phyloP scores from a whole-genome alignment of 2,113 vertebrate genomes.

The Thamnophis sirtalis region DNA sequence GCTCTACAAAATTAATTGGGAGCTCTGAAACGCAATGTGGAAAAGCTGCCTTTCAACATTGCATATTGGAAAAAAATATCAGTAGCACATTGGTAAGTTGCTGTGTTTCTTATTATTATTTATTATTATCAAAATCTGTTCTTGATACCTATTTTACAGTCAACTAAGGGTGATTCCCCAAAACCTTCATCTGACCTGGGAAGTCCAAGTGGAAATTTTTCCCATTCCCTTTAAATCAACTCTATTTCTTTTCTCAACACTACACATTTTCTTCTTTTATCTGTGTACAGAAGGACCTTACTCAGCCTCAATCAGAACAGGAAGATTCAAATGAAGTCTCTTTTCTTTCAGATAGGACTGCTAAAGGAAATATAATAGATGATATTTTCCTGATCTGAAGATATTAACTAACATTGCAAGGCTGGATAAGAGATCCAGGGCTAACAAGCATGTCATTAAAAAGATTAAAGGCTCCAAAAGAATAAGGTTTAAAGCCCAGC shows the following conservation, averaged over 20 bases:
- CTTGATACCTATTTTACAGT: not conserved
- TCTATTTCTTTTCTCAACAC: not conserved
- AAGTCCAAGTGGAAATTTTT: not conserved
- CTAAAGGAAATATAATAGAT: not conserved
- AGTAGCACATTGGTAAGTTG: not conserved
- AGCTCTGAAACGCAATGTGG: constrained; percentile 4
- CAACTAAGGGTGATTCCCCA: not conserved
- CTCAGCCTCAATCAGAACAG: not conserved
- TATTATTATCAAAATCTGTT: no score
- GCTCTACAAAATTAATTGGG: constrained; percentile 5
- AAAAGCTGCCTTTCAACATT: constrained; percentile 11
- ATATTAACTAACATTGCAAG: not conserved
- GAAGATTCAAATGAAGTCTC: not conserved
- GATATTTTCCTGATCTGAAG: not conserved
- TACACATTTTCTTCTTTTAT: not conserved
- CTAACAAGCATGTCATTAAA: not conserved
- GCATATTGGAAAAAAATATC: not conserved
- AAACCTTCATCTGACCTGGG: not conserved
- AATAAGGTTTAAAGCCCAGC: not conserved
- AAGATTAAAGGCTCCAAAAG: not conserved
- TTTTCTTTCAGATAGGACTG: not conserved
- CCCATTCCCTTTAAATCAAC: not conserved
- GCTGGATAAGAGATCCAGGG: not conserved
- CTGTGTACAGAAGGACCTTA: not conserved
- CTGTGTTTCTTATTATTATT: not conserved